Evolutionary conservation across 1,140 invertebrate genomes (phyloP).

Genomic region (Brachionus sp.): DNA sequence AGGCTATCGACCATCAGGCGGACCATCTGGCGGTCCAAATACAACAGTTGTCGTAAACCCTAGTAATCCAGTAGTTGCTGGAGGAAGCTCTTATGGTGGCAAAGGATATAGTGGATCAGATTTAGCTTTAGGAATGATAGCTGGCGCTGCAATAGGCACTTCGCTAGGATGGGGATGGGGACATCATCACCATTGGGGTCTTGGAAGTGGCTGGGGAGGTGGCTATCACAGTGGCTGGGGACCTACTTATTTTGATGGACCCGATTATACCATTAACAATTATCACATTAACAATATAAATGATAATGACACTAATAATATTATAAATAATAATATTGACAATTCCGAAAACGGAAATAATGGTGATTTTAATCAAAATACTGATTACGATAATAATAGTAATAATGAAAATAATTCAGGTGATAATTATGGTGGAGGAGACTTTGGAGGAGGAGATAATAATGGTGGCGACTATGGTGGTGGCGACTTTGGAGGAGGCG

Average conservation of each 20-base stretch:
- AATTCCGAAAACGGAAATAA: background rate
- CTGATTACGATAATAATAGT: background rate
- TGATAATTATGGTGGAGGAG: background rate
- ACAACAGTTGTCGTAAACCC: constrained; percentile 42
- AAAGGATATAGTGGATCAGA: background rate
- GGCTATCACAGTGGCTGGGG: constrained; percentile 4
- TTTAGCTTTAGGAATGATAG: constrained; percentile 38
- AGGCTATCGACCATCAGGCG: background rate
- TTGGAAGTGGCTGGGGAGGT: constrained; percentile 29
- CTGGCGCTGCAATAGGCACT: constrained; percentile 21
- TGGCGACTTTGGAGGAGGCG: background rate
- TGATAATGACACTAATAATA: constrained; percentile 40
- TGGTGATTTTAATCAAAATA: background rate
- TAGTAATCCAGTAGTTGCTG: constrained; percentile 2
- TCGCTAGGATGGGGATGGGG: constrained; percentile 37
- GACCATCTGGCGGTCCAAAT: background rate
- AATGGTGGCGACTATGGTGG: background rate
- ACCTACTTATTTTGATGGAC: background rate
- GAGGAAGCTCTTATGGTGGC: background rate
- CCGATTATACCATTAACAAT: constrained; percentile 9
- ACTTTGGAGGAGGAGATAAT: background rate
- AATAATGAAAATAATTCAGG: background rate
- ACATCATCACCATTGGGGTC: constrained; percentile 10
- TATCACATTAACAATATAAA: constrained; percentile 21
- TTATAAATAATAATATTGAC: constrained; percentile 11